Conservation (phyloP, 2,113 vertebrate genomes). For the Sinocyclocheilus anshuiensis region DNA sequence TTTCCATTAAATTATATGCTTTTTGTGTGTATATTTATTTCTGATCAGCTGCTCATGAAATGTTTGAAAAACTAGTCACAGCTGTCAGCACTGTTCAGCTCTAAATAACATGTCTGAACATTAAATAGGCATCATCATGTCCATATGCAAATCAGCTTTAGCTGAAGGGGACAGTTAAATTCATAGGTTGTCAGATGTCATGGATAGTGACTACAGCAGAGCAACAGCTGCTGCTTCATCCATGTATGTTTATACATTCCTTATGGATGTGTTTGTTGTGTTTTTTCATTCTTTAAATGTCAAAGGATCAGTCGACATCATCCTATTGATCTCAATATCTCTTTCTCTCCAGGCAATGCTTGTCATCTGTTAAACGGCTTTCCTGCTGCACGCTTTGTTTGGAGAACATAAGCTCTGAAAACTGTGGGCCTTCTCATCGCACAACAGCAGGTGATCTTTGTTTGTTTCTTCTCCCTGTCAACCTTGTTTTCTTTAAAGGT, state of each 20-base stretch:
- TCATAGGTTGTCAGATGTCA: background rate
- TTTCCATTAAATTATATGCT: background rate
- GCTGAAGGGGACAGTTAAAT: background rate
- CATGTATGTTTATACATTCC: background rate
- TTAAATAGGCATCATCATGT: conserved; percentile 3
- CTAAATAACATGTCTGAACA: background rate
- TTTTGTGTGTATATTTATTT: background rate
- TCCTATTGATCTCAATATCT: background rate
- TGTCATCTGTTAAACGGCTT: background rate
- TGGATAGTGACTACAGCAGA: background rate
- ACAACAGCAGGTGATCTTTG: conserved; percentile 32
- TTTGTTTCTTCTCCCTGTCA: background rate
- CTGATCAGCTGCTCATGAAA: background rate
- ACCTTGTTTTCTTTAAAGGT: too few relatives aligned
- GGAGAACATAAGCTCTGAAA: conserved; percentile 1
- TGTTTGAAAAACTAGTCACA: background rate
- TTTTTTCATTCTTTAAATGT: background rate
- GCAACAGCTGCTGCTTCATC: background rate
- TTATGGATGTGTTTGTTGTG: background rate
- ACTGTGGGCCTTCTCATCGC: background rate
- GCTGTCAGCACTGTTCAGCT: background rate
- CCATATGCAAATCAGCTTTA: background rate
- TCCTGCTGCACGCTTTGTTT: background rate
- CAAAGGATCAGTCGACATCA: background rate
- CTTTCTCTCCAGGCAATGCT: background rate